phyloP scores from a whole-genome alignment of 2,888 invertebrate genomes.

The Tetheella fluctuosa region DNA sequence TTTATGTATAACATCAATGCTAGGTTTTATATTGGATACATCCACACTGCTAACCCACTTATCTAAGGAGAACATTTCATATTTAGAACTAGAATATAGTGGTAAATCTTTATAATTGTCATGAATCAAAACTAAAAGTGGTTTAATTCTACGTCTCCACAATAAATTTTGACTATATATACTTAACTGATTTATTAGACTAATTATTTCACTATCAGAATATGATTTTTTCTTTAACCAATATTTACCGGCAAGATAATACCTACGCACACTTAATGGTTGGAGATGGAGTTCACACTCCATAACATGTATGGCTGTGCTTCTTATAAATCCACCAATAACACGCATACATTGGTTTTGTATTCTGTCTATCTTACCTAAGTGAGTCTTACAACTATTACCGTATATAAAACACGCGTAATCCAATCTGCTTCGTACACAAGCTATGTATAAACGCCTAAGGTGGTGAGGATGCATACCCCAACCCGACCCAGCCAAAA shows the following conservation, averaged over 20 bases:
- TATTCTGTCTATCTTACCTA: conserved; percentile 27
- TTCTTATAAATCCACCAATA: conserved; percentile 31
- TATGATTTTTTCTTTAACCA: background rate
- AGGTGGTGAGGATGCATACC: conserved; percentile 34
- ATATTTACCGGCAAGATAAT: conserved; percentile 25
- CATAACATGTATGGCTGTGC: conserved; percentile 28
- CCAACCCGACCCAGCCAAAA: conserved; percentile 31
- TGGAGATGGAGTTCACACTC: conserved; percentile 28
- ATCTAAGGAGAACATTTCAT: conserved; percentile 2
- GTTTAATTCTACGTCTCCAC: conserved; percentile 24
- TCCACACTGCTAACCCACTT: conserved; percentile 16
- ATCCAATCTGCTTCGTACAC: conserved; percentile 36
- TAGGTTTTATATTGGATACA: conserved; percentile 11
- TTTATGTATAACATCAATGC: background rate
- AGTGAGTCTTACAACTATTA: conserved; percentile 21
- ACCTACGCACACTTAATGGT: conserved; percentile 24
- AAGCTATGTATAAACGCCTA: conserved; percentile 32
- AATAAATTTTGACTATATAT: conserved; percentile 12
- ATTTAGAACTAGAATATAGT: conserved; percentile 18
- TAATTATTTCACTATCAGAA: background rate
- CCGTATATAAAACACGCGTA: conserved; percentile 30
- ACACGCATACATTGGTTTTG: conserved; percentile 32
- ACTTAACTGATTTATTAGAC: background rate
- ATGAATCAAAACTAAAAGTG: conserved; percentile 17
- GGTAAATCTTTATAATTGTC: background rate